Conservation (phyloP, 2,113 vertebrate genomes). For the Bettongia penicillata region DNA sequence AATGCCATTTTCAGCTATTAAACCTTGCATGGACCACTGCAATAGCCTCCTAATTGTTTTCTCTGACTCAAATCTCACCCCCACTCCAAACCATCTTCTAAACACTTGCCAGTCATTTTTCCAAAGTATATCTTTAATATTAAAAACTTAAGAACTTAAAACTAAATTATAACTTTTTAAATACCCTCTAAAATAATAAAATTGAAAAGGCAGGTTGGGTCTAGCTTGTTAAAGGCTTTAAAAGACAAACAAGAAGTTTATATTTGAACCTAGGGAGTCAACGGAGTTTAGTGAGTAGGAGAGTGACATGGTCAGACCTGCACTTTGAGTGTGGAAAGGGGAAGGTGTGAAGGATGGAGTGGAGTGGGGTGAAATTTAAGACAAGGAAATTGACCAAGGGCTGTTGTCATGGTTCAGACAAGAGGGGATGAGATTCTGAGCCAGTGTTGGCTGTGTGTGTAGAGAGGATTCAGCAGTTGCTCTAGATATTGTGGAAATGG, state of each 20-base stretch:
- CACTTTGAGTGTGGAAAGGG: neutral
- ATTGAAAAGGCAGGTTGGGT: neutral
- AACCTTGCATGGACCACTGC: neutral
- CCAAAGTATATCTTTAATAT: neutral
- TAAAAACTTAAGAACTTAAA: neutral
- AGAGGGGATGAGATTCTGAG: neutral
- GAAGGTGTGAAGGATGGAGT: neutral
- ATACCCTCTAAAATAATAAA: neutral
- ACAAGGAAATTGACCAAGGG: neutral
- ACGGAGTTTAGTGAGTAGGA: neutral
- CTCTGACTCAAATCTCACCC: neutral
- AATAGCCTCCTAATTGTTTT: neutral
- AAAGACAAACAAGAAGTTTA: neutral
- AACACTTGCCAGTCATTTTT: neutral
- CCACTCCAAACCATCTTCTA: neutral
- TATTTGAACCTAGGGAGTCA: neutral
- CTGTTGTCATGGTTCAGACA: neutral
- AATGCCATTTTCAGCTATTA: neutral
- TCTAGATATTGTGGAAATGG: neutral
- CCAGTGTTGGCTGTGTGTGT: neutral
- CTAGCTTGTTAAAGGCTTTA: neutral
- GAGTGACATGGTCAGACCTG: neutral
- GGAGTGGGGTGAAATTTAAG: neutral
- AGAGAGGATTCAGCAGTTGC: neutral
- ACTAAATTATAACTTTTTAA: neutral